Conservation (phyloP, 2,888 invertebrate species). For the Adelphocoris suturalis region DNA sequence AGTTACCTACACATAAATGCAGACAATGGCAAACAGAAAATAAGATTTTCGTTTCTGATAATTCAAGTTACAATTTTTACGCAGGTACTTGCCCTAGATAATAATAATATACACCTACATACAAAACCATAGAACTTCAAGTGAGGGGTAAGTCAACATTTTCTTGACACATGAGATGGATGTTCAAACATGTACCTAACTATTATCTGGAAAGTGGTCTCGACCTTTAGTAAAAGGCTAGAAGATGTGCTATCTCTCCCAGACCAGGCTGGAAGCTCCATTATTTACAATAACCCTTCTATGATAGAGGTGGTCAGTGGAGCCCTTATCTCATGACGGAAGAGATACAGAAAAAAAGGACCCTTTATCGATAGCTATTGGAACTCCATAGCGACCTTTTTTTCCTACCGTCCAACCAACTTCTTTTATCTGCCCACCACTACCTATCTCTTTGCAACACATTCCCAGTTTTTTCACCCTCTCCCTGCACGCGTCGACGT, state of each 20-base stretch:
- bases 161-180: neutral
- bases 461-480: neutral
- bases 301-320: conserved; percentile 53
- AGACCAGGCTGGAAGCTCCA: conserved; percentile 37
- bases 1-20: too few species aligned
- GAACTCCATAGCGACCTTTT: neutral
- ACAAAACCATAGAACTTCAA: too few species aligned
- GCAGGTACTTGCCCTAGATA: too few species aligned
- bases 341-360: conserved; percentile 30
- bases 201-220: neutral
- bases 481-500: neutral
- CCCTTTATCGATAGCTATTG: conserved; percentile 43
- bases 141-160: neutral
- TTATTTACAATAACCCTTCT: conserved; percentile 63
- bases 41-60: too few species aligned
- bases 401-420: conserved; percentile 4
- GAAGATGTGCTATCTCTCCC: conserved; percentile 34
- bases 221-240: neutral
- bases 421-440: conserved; percentile 23
- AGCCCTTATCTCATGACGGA: conserved; percentile 45
- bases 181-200: neutral
- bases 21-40: too few species aligned
- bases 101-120: too few species aligned
- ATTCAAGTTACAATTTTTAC: too few species aligned
- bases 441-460: neutral